Conservation (phyloP, 1,140 invertebrate genomes). For the Copidosoma floridanum region DNA sequence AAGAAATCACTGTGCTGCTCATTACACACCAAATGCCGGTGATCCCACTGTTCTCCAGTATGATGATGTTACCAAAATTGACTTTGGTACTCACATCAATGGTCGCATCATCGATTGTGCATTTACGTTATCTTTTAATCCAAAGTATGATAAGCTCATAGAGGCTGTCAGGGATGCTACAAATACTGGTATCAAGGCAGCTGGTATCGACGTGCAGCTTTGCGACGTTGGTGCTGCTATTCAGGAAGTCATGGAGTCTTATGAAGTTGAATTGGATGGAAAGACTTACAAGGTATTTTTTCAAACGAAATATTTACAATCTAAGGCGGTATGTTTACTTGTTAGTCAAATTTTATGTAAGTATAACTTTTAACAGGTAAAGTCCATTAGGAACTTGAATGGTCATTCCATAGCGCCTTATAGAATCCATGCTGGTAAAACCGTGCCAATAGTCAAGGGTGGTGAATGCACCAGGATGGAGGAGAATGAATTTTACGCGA, state of each 20-base stretch:
- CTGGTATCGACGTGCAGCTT: conserved; percentile 95
- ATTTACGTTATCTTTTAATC: conserved; percentile 95
- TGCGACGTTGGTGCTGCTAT: conserved; percentile 97
- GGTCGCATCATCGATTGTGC: conserved; percentile 99
- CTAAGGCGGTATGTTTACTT: background rate
- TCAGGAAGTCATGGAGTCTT: conserved; percentile 99
- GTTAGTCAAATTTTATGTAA: conserved; percentile 1
- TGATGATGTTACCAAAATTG: conserved; percentile 99
- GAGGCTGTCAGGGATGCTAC: conserved; percentile 97
- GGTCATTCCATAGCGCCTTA: conserved; percentile 98
- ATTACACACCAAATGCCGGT: conserved; percentile 99
- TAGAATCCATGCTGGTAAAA: conserved; percentile 98
- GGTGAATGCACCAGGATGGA: conserved; percentile 98
- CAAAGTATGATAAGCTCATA: conserved; percentile 92
- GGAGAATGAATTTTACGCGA: conserved; percentile 98
- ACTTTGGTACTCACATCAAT: conserved; percentile 99
- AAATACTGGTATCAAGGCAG: conserved; percentile 92
- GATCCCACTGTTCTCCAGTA: conserved; percentile 92
- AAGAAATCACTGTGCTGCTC: conserved; percentile 97
- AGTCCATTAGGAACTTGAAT: conserved; percentile 97
- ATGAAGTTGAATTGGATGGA: conserved; percentile 97
- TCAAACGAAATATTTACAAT: background rate
- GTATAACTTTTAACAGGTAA: conserved; percentile 61
- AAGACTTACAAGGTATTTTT: conserved; percentile 77
- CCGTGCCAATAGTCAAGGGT: conserved; percentile 98